Evolutionary conservation across 2,888 invertebrate genomes (phyloP).

Genomic region (Agrypnus murinus): DNA sequence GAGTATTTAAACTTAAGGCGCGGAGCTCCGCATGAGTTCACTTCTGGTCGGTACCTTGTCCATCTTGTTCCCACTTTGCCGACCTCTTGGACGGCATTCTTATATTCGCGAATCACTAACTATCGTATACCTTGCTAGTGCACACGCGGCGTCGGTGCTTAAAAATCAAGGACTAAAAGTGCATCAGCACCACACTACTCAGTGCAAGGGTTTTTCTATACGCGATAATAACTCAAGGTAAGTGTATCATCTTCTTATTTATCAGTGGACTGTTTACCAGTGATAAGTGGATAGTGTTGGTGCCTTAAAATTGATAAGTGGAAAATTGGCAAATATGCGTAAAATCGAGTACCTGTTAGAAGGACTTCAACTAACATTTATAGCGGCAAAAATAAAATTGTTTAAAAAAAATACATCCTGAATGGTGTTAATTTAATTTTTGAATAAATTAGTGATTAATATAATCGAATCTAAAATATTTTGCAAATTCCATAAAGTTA

Average conservation of each 20-base stretch:
- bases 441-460: too few species aligned
- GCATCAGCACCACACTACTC: constrained; percentile 37
- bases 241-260: constrained; percentile 30
- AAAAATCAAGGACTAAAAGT: constrained; percentile 43
- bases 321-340: not conserved
- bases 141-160: constrained; percentile 47
- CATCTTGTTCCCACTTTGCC: constrained; percentile 54
- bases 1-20: constrained; percentile 77
- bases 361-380: constrained; percentile 12
- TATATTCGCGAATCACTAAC: constrained; percentile 49
- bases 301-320: not conserved
- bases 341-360: not conserved
- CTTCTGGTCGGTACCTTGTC: constrained; percentile 72
- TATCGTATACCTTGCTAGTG: constrained; percentile 47
- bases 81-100: constrained; percentile 48
- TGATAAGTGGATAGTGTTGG: constrained; percentile 41
- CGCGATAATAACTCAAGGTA: constrained; percentile 42
- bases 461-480: too few species aligned
- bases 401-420: too few species aligned
- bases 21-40: constrained; percentile 77
- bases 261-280: constrained; percentile 34
- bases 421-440: too few species aligned
- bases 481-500: not conserved
- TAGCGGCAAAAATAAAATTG: not conserved
- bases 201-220: constrained; percentile 40